These are phyloP conservation scores for Caranx ignobilis DNA, from an alignment of 2,113 vertebrate genomes.

Conservation along the genomic window DNA sequence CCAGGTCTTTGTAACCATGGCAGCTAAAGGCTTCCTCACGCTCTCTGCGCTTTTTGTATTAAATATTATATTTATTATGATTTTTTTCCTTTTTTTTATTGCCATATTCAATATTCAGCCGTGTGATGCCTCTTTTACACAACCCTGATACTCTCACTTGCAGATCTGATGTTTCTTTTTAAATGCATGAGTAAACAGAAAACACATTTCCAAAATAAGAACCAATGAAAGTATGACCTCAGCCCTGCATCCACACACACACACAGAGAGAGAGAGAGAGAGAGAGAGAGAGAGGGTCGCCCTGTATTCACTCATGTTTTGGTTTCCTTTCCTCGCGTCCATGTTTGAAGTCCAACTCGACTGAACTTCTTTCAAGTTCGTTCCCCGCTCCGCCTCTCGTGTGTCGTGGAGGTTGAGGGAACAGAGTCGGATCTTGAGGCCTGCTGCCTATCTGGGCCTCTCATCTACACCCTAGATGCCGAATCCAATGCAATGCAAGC, in stretches of 20 bases:
- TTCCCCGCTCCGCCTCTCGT: conserved; percentile 60
- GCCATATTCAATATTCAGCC: conserved; percentile 22
- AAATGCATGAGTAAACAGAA: conserved; percentile 15
- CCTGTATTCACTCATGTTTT: not conserved
- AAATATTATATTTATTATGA: not conserved
- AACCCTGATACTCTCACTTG: conserved; percentile 32
- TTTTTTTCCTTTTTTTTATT: too few species aligned
- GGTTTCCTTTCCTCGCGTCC: not conserved
- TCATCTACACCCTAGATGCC: conserved; percentile 75
- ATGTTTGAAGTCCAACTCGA: conserved; percentile 46
- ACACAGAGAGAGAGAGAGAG: not conserved
- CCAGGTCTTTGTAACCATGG: conserved; percentile 47
- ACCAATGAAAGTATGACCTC: not conserved
- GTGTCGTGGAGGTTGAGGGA: conserved; percentile 61
- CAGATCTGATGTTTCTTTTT: conserved; percentile 22
- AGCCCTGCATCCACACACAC: not conserved
- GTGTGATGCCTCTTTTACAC: conserved; percentile 17
- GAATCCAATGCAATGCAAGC: conserved; percentile 62
- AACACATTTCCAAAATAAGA: conserved; percentile 2
- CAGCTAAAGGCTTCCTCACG: conserved; percentile 36
- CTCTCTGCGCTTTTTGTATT: conserved; percentile 16
- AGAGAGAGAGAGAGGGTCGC: too few species aligned
- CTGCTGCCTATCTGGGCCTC: conserved; percentile 74
- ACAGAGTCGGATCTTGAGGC: conserved; percentile 69
- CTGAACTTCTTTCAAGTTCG: conserved; percentile 57